Conservation (phyloP, 2,797 vertebrate species). For the Alcedo quadribrachys region DNA sequence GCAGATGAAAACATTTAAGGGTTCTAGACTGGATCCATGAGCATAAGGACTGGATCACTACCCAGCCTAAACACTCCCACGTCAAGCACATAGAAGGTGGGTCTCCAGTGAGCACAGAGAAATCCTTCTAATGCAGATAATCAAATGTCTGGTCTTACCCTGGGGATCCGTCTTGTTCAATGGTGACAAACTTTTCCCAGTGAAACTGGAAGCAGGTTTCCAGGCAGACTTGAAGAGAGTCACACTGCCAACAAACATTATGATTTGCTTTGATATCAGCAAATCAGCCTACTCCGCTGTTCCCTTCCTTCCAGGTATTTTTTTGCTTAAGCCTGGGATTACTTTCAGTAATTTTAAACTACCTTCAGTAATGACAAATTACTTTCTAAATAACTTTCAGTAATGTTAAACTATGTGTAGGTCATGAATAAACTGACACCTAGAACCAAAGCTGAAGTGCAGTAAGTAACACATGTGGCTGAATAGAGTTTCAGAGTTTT, state of each 20-base stretch:
- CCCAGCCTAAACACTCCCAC: not conserved
- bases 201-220: not conserved
- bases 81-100: accelerated
- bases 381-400: not conserved
- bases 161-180: not conserved
- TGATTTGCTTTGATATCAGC: not conserved
- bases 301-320: not conserved
- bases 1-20: not conserved
- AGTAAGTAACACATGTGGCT: not conserved
- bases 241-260: not conserved
- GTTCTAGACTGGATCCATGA: not conserved
- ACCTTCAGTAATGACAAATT: not conserved
- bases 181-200: not conserved
- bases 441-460: not conserved
- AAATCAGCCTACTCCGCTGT: not conserved
- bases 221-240: not conserved
- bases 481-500: not conserved
- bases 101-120: accelerated
- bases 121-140: too few species aligned
- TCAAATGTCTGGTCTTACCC: not conserved
- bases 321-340: not conserved
- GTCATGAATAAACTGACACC: not conserved
- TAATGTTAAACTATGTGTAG: not conserved
- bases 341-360: not conserved
- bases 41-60: not conserved